phyloP scores from a whole-genome alignment of 2,113 vertebrate genomes.

The Typhlomys cinereus region DNA sequence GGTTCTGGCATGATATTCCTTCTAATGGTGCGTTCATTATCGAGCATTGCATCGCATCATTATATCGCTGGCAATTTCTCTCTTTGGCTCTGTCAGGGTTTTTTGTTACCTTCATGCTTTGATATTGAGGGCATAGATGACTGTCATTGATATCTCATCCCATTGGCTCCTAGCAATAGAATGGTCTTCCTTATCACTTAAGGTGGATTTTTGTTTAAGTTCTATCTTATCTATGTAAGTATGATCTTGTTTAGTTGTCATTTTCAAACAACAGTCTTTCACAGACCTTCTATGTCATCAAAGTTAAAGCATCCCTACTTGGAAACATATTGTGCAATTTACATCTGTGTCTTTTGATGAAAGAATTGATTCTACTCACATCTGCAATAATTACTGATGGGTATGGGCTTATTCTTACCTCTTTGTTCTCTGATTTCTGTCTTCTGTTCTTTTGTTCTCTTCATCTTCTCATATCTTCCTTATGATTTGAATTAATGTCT shows the following conservation, averaged over 20 bases:
- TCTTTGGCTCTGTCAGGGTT: neutral
- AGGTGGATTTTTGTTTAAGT: neutral
- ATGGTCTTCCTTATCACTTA: too few relatives aligned
- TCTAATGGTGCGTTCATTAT: neutral
- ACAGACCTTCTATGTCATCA: neutral
- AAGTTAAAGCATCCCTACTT: neutral
- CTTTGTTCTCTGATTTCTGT: neutral
- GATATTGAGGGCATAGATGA: neutral
- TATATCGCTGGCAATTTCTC: neutral
- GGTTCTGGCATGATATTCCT: neutral
- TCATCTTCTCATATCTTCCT: neutral
- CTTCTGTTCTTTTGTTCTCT: neutral
- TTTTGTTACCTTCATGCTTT: neutral
- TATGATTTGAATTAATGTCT: neutral
- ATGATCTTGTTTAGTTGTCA: neutral
- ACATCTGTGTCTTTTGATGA: neutral
- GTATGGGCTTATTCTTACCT: neutral
- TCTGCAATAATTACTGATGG: neutral
- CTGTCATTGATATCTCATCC: neutral
- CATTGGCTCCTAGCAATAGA: neutral
- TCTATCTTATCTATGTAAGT: neutral
- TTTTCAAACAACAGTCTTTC: neutral
- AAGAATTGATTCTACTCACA: neutral
- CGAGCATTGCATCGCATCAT: rapidly evolving
- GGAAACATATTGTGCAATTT: neutral